Conservation (phyloP, 2,113 vertebrate species). For the Brachypodius melanocephalos region DNA sequence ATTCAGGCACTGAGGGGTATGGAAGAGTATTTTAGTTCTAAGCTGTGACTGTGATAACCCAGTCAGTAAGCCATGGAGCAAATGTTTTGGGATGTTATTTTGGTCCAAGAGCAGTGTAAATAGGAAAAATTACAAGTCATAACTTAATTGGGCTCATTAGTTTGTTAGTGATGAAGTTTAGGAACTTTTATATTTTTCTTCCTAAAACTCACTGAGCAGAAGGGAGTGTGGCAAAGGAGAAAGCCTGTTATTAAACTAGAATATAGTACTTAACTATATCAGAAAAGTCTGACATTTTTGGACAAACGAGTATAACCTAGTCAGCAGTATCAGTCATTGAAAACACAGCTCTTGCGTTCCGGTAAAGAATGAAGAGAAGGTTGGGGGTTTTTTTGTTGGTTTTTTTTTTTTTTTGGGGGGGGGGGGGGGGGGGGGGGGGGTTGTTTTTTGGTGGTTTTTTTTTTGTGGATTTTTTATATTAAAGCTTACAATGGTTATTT, state of each 20-base stretch:
- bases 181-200: neutral
- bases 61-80: conserved; percentile 12
- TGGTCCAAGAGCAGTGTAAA: conserved; percentile 1
- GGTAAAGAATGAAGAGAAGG: neutral
- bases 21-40: conserved; percentile 14
- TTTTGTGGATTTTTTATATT: neutral
- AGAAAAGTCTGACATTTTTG: neutral
- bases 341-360: neutral
- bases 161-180: neutral
- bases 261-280: neutral
- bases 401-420: neutral
- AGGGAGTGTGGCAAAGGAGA: neutral
- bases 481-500: conserved; percentile 41
- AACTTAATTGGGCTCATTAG: conserved; percentile 35
- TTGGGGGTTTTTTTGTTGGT: neutral
- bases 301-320: neutral
- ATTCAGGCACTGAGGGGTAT: neutral
- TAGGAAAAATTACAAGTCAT: neutral
- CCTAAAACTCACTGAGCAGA: neutral
- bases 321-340: neutral
- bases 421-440: no score
- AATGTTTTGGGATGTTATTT: conserved; percentile 27
- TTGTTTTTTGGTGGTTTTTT: neutral
- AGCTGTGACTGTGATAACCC: conserved; percentile 10
- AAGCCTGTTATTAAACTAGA: neutral